Percentiles rank a stretch among this genome's conserved stretches.
Evolutionary conservation across 2,113 vertebrate species (phyloP).

Genomic region (Malurus cyaneus): DNA sequence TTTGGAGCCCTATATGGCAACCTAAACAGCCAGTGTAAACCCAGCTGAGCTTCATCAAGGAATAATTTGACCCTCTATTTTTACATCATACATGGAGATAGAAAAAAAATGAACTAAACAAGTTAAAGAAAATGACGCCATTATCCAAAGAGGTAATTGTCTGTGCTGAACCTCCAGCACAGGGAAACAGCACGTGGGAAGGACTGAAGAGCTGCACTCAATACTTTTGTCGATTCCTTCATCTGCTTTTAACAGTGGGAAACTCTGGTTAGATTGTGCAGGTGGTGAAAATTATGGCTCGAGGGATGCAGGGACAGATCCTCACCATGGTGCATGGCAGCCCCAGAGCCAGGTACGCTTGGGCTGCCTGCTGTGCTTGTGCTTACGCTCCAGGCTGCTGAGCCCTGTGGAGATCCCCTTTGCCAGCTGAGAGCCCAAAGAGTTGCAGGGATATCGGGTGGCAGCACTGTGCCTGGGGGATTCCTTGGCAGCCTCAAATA

Average conservation of each 20-base stretch:
- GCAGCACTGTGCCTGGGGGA: not conserved
- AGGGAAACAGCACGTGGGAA: slow-evolving; percentile 34
- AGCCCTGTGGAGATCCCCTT: not conserved
- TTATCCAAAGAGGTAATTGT: slow-evolving; percentile 35
- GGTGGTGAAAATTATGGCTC: slow-evolving; percentile 1
- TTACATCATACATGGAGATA: not conserved
- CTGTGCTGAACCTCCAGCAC: slow-evolving; percentile 30
- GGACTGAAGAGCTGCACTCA: slow-evolving; percentile 12
- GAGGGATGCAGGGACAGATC: not conserved
- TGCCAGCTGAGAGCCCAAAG: not conserved
- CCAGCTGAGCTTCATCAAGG: not conserved
- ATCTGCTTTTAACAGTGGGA: slow-evolving; percentile 25
- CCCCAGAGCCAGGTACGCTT: not conserved
- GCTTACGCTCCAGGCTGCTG: accelerated
- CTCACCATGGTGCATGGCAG: not conserved
- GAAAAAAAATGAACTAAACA: not conserved
- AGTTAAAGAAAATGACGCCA: not conserved
- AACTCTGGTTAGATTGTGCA: not conserved
- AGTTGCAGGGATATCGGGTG: not conserved
- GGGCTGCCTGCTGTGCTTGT: not conserved
- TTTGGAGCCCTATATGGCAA: not conserved
- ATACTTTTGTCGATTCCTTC: slow-evolving; percentile 59
- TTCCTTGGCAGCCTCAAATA: not conserved
- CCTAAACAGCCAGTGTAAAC: not conserved
- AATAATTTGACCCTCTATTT: not conserved